Base-by-base conservation (phyloP, 2,113 vertebrate genomes). In the Bufo bufo region DNA sequence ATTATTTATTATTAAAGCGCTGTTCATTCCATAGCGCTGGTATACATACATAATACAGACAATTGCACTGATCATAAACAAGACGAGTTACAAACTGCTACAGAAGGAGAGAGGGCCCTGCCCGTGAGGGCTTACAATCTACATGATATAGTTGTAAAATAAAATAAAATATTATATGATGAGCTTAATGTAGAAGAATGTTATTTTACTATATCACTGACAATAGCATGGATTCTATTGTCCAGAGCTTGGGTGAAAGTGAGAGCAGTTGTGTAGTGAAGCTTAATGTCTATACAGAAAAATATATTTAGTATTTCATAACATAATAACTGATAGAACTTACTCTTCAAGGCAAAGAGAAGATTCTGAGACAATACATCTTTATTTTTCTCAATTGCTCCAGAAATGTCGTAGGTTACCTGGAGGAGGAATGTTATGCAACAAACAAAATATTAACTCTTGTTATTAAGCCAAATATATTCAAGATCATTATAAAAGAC, bases 321-420 rank as follows among this genome's bases (percentile, higher is more conserved):
- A 16, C 5, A 84, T n/a, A 45, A 75, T 45, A 50, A 66, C 19
- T n/a, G 6, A 58, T 59, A 50, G 17, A 71, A 92, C 97, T 96
- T 96, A 99, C 98, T 97, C 95, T 99, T 99, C 96, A 99, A 97
- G 66, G 97, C 95, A 93, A 97, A 96, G 72, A 97, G 8, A 89
- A 99, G 96, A 93, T 96, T 99, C 94, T 98, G 98, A 75, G 98
- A 97, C 90, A 99, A 94, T 74, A 94, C 93, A 92, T 99, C 98
- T 93, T 96, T 99, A 93, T 99, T 99, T 94, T 95, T 97, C 90
- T 95, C 95, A 93, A 96, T 92, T 0, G 95, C 96, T 91, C 97
- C 97, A 59, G 92, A 95, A 90, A 97, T 95, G 92, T 98, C 96
- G 77, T 99, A 99, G 72, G 94, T 97, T 88, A 99, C 95, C 98